phyloP scores from a whole-genome alignment of 2,888 invertebrate species.

The Theretra japonica region DNA sequence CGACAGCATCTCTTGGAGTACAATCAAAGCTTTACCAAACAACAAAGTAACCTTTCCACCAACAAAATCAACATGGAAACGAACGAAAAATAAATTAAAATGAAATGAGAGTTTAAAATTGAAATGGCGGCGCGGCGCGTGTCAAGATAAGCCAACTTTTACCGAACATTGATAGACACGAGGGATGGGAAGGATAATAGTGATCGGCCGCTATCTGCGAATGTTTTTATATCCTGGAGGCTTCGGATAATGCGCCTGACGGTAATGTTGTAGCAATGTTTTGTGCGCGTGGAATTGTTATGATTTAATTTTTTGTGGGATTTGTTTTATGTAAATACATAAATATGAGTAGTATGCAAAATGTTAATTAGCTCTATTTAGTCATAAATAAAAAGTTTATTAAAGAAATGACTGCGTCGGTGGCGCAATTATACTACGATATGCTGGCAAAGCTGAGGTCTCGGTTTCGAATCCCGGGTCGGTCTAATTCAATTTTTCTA shows the following conservation, averaged over 20 bases:
- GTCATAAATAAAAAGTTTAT: too few relatives aligned
- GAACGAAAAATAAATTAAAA: slow-evolving; percentile 31
- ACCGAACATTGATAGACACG: slow-evolving; percentile 32
- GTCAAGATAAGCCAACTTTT: slow-evolving; percentile 56
- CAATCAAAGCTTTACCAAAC: too few relatives aligned
- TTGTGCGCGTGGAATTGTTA: not conserved
- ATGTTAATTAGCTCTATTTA: not conserved
- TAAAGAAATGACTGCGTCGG: too few relatives aligned
- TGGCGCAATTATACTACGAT: too few relatives aligned
- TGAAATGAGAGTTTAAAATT: slow-evolving; percentile 29
- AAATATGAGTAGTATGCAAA: not conserved
- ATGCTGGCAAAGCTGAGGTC: too few relatives aligned
- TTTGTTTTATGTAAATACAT: too few relatives aligned
- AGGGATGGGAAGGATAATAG: slow-evolving; percentile 40
- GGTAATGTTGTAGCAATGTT: slow-evolving; percentile 13
- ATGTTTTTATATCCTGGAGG: slow-evolving; percentile 5
- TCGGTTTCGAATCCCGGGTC: too few relatives aligned
- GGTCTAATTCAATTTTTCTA: too few relatives aligned
- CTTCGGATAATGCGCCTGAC: slow-evolving; percentile 14
- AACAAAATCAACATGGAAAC: slow-evolving; percentile 18
- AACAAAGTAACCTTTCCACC: too few relatives aligned
- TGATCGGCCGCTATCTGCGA: slow-evolving; percentile 18
- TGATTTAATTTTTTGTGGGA: not conserved
- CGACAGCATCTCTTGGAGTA: too few relatives aligned
- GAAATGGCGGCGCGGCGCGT: slow-evolving; percentile 37